Evolutionary conservation across 2,888 invertebrate species (phyloP).

Genomic region (Cosmia pyralina): DNA sequence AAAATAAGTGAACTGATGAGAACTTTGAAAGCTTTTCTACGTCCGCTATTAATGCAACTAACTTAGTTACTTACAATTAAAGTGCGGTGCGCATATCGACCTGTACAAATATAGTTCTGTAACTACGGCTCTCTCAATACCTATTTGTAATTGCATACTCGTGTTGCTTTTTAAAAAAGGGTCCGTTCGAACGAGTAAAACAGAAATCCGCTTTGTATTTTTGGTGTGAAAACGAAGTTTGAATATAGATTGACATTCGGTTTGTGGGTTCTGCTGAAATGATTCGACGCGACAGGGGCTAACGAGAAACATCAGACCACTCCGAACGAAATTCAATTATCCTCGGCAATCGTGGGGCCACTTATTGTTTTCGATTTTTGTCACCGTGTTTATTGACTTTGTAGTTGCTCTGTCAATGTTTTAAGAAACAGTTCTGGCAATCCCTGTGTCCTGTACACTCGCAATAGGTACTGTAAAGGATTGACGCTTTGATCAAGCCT

Average conservation of each 20-base stretch:
- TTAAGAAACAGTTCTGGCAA: not conserved
- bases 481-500: too few relatives aligned
- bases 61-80: conserved; percentile 27
- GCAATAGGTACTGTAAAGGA: too few relatives aligned
- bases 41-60: conserved; percentile 18
- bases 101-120: conserved; percentile 35
- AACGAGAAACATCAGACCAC: conserved; percentile 72
- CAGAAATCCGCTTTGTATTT: conserved; percentile 68
- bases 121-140: conserved; percentile 27
- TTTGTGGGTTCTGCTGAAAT: conserved; percentile 68
- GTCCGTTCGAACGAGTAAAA: conserved; percentile 51
- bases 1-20: not conserved
- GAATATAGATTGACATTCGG: conserved; percentile 72
- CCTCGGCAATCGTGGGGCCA: conserved; percentile 56
- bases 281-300: conserved; percentile 73
- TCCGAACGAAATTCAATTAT: conserved; percentile 74
- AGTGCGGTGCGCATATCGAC: conserved; percentile 4
- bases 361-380: conserved; percentile 69
- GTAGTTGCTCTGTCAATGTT: conserved; percentile 16
- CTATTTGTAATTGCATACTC: conserved; percentile 61
- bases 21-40: conserved; percentile 36
- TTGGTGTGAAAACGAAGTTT: conserved; percentile 73
- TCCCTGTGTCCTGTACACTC: not conserved
- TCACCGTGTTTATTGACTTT: conserved; percentile 50
- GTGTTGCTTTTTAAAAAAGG: conserved; percentile 57